Base-by-base conservation (phyloP, 1,140 invertebrate genomes). In the Pseudomyrmex cubaensis region DNA sequence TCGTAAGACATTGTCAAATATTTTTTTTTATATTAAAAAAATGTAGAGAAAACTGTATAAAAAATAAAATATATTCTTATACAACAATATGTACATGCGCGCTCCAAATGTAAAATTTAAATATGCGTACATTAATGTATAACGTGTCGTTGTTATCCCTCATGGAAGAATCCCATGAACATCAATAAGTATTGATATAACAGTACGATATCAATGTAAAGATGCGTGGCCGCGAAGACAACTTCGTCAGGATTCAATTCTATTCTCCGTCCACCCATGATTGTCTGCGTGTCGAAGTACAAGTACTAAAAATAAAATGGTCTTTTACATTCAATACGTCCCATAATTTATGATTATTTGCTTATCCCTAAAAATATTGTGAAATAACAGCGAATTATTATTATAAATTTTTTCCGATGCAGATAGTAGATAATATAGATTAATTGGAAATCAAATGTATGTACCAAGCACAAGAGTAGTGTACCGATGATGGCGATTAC, bases 241-340 rank as follows among this genome's bases (percentile, higher is more conserved):
- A 96, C 95, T 88, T 97, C 96, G 89, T 97, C 96, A 0, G 96
- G 95, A 72, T 92, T 94, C 70, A 97, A 82, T 87, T 96, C 95
- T 84, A 95, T 93, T 86, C 95, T 96, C 72, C 95, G 93, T 17
- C 96, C 96, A 63, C 96, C 97, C 91, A 97, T 95, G 7, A 97
- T 95, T 91, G 95, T 95, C 93, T 97, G 97, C 1, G 96, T 95
- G 88, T 97, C 96, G 87, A 95, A 96, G 57, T 96, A 95, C 76
- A 97, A 91, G 87, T 96, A 97, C 95, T 96, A 92, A 48, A 93
- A 92, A n/a, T 59, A 70, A 50, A 64, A 52, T 66, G 10, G 56
- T 44, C 57, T 57, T 44, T 61, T 57, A 78, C 9, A 77, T 83
- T 48, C 1, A 12, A 50, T 52, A 35, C 22, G 7, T 54, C 3